Evolutionary conservation across 1,140 invertebrate genomes (phyloP).

Genomic region (Monochamus saltuarius): DNA sequence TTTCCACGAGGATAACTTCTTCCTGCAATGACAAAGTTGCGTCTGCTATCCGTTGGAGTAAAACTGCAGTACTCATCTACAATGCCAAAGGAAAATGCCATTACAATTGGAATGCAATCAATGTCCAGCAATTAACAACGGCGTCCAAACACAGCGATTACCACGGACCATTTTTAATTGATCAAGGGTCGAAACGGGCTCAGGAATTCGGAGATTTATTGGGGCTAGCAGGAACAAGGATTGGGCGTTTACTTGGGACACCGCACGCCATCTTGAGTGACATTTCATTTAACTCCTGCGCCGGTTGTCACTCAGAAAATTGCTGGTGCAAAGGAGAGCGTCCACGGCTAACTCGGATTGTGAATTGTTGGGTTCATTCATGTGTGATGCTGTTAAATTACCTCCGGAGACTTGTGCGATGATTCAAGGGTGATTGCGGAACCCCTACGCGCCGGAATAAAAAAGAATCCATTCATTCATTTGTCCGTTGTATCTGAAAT

Average conservation of each 20-base stretch:
- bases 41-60: no score
- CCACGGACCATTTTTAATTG: constrained; percentile 15
- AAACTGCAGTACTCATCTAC: no score
- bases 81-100: no score
- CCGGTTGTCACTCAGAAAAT: constrained; percentile 46
- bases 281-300: constrained; percentile 51
- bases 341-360: constrained; percentile 23
- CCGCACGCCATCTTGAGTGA: constrained; percentile 48
- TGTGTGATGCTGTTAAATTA: constrained; percentile 47
- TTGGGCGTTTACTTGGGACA: constrained; percentile 44
- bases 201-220: constrained; percentile 46
- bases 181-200: constrained; percentile 21
- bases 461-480: no score
- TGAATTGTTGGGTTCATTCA: constrained; percentile 31
- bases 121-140: no score
- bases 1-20: no score
- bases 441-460: no score
- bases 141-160: no score
- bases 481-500: no score
- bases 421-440: no score
- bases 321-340: constrained; percentile 34
- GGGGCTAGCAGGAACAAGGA: constrained; percentile 46
- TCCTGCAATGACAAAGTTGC: no score
- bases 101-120: no score
- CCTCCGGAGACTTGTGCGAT: constrained; percentile 17